Percentiles rank a stretch among this genome's conserved stretches.
These are phyloP conservation scores for Falco columbarius DNA, from an alignment of 2,797 vertebrate genomes.

Conservation along the genomic window DNA sequence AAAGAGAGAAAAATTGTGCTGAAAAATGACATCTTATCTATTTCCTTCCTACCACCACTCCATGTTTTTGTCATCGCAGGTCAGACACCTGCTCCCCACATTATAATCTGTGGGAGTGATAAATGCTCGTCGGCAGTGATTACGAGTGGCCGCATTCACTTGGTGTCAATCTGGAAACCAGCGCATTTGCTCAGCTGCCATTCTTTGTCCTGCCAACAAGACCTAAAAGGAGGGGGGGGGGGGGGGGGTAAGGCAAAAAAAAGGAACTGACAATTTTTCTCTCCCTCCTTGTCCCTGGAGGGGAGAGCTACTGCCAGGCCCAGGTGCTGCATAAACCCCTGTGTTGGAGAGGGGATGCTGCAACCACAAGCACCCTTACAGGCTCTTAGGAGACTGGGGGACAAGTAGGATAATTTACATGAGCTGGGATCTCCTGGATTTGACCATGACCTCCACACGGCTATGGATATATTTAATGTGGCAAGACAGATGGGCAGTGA, in stretches of 20 bases:
- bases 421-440: not conserved
- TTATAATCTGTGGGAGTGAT: not conserved
- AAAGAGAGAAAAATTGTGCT: slow-evolving; percentile 48
- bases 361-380: not conserved
- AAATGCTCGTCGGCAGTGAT: not conserved
- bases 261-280: not conserved
- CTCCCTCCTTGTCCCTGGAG: not conserved
- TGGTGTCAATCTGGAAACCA: not conserved
- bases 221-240: not conserved
- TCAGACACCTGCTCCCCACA: slow-evolving; percentile 56
- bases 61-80: slow-evolving; percentile 36
- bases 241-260: not conserved
- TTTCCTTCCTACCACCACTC: slow-evolving; percentile 19
- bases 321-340: not conserved
- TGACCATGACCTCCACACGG: not conserved
- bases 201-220: slow-evolving; percentile 24
- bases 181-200: not conserved
- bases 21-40: slow-evolving; percentile 54
- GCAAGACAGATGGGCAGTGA: not conserved
- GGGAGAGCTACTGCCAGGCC: not conserved
- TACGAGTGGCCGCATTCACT: not conserved
- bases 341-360: fast-evolving
- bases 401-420: not conserved
- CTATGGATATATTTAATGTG: not conserved
- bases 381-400: not conserved